phyloP scores from a whole-genome alignment of 1,140 invertebrate species.

The Atta cephalotes region DNA sequence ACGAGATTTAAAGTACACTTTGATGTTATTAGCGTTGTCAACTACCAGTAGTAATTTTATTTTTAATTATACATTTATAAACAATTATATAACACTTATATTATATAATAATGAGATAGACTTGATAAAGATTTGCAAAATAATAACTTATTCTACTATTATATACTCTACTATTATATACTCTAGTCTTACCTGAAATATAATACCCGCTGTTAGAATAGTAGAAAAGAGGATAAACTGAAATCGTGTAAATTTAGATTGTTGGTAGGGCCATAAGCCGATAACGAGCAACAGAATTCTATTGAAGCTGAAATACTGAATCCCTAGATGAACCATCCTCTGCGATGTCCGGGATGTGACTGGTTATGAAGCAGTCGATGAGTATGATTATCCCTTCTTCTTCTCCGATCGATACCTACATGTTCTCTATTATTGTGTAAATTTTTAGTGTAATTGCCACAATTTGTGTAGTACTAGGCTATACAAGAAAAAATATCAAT shows the following conservation, averaged over 20 bases:
- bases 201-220: neutral
- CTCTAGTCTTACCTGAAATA: conserved; percentile 2
- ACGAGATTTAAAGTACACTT: neutral
- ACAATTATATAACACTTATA: neutral
- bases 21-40: neutral
- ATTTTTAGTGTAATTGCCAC: neutral
- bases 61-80: neutral
- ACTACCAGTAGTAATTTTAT: neutral
- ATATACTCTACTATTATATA: neutral
- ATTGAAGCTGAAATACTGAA: neutral
- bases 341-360: too few species aligned
- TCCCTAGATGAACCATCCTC: neutral
- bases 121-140: neutral
- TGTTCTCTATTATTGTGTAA: neutral
- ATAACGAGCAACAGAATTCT: conserved; percentile 6
- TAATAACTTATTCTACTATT: neutral
- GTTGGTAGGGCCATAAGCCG: conserved; percentile 14
- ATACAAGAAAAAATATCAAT: neutral
- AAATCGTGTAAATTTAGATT: neutral
- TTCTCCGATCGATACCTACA: neutral
- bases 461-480: neutral
- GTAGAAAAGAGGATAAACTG: neutral
- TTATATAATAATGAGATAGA: neutral
- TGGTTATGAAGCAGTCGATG: neutral
- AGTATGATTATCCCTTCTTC: neutral